phyloP scores from a whole-genome alignment of 2,888 invertebrate species.

The Anoncus sp. region DNA sequence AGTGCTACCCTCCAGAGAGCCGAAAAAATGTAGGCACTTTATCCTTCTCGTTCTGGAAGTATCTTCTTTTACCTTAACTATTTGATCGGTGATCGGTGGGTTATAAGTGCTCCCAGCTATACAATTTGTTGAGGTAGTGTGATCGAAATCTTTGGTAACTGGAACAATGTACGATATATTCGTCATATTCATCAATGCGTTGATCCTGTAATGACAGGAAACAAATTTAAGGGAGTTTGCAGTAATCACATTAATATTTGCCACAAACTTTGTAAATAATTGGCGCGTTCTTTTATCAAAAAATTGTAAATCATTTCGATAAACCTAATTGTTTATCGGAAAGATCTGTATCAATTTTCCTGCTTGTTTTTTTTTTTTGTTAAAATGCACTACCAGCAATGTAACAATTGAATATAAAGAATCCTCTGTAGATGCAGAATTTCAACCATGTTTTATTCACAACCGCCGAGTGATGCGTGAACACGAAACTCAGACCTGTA shows the following conservation, averaged over 20 bases:
- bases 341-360: background rate
- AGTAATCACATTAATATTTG: background rate
- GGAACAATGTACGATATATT: background rate
- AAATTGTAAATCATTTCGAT: conserved; percentile 3
- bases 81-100: background rate
- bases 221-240: background rate
- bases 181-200: background rate
- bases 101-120: background rate
- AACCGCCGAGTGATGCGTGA: background rate
- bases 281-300: background rate
- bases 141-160: background rate
- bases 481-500: conserved; percentile 23
- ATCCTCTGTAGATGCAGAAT: background rate
- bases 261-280: background rate
- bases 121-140: background rate
- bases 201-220: background rate
- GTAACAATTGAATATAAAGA: background rate
- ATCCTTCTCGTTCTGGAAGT: background rate
- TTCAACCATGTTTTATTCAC: background rate
- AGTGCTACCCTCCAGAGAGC: conserved; percentile 1
- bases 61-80: background rate
- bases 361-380: background rate
- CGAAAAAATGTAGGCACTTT: background rate
- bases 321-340: background rate
- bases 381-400: background rate